Conservation (phyloP, 2,888 invertebrate species). For the Sisyra nigra region DNA sequence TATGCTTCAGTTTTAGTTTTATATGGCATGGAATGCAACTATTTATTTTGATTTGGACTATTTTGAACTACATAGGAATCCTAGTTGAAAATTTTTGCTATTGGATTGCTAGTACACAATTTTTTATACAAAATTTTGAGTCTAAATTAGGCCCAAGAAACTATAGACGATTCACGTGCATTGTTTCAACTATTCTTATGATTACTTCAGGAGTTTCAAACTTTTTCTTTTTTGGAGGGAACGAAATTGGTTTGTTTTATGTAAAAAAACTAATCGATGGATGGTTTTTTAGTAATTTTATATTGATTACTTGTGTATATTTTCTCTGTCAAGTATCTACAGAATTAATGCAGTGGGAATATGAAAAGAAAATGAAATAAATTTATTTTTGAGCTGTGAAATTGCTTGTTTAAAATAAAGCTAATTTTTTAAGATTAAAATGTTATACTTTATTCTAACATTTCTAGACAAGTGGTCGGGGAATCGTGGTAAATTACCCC, state of each 20-base stretch:
- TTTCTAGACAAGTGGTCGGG: too few relatives aligned
- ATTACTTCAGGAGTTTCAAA: slow-evolving; percentile 70
- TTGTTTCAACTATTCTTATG: slow-evolving; percentile 55
- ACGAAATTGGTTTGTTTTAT: slow-evolving; percentile 55
- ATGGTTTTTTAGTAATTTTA: slow-evolving; percentile 21
- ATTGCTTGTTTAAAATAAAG: too few relatives aligned
- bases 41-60: slow-evolving; percentile 72
- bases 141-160: slow-evolving; percentile 22
- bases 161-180: slow-evolving; percentile 45
- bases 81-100: slow-evolving; percentile 49
- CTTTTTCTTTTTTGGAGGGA: slow-evolving; percentile 73
- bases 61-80: slow-evolving; percentile 70
- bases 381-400: too few relatives aligned
- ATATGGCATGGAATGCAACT: slow-evolving; percentile 78
- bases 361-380: background rate
- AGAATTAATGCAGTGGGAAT: slow-evolving; percentile 26
- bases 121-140: slow-evolving; percentile 30
- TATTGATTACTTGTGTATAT: slow-evolving; percentile 31
- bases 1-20: slow-evolving; percentile 70
- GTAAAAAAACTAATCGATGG: slow-evolving; percentile 39
- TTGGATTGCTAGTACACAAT: slow-evolving; percentile 27
- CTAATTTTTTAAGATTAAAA: too few relatives aligned
- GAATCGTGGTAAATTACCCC: too few relatives aligned
- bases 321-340: slow-evolving; percentile 39
- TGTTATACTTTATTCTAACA: too few relatives aligned